Base-by-base conservation (phyloP, 2,888 invertebrate species). In the Lacanobia oleracea region DNA sequence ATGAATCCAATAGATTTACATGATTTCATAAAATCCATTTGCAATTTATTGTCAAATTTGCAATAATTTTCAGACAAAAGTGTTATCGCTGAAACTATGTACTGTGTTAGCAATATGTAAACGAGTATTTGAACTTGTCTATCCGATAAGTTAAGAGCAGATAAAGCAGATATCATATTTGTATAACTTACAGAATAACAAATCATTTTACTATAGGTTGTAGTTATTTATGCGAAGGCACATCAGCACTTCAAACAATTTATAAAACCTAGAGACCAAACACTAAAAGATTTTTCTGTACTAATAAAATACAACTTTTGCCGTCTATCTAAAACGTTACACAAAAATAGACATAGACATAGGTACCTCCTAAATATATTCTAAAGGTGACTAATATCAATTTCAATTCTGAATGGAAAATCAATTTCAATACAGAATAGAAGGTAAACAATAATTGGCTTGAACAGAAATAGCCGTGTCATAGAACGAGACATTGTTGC, bases 401-500 rank as follows among this genome's bases (percentile, higher is more conserved):
- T 64, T 54, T 18, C 18, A 50, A 48, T 40, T 48, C 14, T 40
- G 14, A 57, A 40, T 50, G 23, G n/a, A 45, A 27, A 64, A 69
- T 33, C 43, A 50, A 67, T 67, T 51, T 18, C 18, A 48, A 56
- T 40, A 40, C 27, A 48, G 8, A 57, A 27, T 50, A 45, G n/a
- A 37, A 33, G 4, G 37, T 40, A 57, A 71, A 62, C 73, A 79
- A 82, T 84, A 81, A 80, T 79, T 82, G 72, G 59, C 67, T 59
- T 62, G 76, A 77, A 72, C 56, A 61, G 72, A 61, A 73, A 79
- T 75, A 82, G 74, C 68, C 79, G 70, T 73, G 48, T 72, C 76
- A 80, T 83, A 85, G 77, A 83, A 83, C 60, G 77, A 88, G 88
- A 89, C 88, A 91, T 91, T 89, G 88, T 86, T 88, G 91, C 89